A percentile compares a stretch with the other conserved stretches of the same genome.
phyloP scores from a whole-genome alignment of 2,888 invertebrate species.

The Fragum sueziense region DNA sequence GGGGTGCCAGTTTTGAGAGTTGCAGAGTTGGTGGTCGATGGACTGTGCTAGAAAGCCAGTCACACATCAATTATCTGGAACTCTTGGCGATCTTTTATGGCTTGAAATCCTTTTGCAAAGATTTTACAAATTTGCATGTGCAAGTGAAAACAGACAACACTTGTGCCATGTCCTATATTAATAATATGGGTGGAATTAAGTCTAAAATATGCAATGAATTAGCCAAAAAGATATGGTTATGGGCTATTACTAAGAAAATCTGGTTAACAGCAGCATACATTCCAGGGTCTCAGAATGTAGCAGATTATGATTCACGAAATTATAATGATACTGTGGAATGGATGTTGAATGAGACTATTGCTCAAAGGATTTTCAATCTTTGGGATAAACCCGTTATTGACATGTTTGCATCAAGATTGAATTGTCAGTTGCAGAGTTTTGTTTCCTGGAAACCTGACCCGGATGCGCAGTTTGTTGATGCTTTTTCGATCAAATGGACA shows the following conservation, averaged over 20 bases:
- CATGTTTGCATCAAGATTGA: conserved; percentile 24
- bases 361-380: neutral
- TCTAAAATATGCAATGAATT: neutral
- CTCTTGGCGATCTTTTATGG: neutral
- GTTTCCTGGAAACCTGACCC: conserved; percentile 31
- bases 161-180: conserved; percentile 15
- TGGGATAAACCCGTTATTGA: conserved; percentile 14
- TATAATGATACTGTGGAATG: conserved; percentile 26
- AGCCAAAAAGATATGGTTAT: conserved; percentile 17
- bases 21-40: conserved; percentile 6
- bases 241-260: conserved; percentile 5
- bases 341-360: no score
- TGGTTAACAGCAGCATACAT: conserved; percentile 12
- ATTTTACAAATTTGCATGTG: neutral
- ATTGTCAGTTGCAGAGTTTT: conserved; percentile 17
- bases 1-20: neutral
- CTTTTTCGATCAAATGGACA: conserved; percentile 30
- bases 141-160: conserved; percentile 3
- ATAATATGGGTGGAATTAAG: conserved; percentile 11
- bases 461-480: conserved; percentile 20
- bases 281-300: neutral
- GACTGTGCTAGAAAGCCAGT: neutral
- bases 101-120: neutral
- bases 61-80: conserved; percentile 9
- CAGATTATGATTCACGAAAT: conserved; percentile 13